Conservation (phyloP, 2,113 vertebrate species). For the Melanerpes formicivorus region DNA sequence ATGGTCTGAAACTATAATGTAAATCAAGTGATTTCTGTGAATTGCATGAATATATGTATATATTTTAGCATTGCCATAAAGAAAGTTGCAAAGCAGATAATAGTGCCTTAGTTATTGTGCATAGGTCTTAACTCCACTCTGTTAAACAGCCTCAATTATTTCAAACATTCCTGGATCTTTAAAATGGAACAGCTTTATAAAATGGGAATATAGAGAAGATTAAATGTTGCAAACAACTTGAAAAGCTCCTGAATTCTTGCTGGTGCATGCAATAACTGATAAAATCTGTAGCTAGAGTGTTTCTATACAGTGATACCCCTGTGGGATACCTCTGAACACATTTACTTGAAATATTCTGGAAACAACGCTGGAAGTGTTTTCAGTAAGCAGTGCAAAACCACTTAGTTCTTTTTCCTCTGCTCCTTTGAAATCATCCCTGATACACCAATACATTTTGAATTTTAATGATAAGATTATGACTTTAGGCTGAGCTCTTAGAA, state of each 20-base stretch:
- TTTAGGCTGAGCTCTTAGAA: neutral
- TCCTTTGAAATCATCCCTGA: neutral
- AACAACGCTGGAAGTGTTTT: neutral
- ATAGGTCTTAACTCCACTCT: neutral
- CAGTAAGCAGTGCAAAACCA: neutral
- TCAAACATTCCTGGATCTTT: neutral
- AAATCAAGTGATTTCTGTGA: neutral
- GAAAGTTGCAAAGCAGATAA: neutral
- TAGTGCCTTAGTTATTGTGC: neutral
- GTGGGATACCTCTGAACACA: neutral
- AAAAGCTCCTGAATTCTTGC: neutral
- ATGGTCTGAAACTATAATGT: neutral
- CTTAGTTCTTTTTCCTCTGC: neutral
- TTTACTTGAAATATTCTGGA: neutral
- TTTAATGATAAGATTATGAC: neutral
- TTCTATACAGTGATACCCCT: neutral
- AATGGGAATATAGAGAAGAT: neutral
- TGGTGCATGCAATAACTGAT: neutral
- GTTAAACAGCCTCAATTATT: neutral
- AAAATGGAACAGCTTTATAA: neutral
- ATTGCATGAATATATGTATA: neutral
- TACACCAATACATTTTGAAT: neutral
- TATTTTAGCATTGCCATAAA: neutral
- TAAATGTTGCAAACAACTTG: neutral
- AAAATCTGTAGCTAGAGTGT: neutral